A percentile compares a stretch with the other conserved stretches of the same genome.
phyloP scores from a whole-genome alignment of 2,797 vertebrate species.

The Gymnocypris eckloni region DNA sequence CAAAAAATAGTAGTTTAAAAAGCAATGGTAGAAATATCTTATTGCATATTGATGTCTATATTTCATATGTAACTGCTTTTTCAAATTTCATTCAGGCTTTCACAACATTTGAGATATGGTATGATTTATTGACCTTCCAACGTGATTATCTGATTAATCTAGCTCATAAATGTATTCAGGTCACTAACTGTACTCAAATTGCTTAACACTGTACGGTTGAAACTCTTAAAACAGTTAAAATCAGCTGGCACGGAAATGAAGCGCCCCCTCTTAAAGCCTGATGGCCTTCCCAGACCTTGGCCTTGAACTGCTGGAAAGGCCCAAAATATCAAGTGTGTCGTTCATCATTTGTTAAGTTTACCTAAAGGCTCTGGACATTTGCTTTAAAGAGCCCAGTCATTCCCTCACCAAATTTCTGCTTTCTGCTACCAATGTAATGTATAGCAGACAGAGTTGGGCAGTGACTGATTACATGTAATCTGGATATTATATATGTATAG shows the following conservation, averaged over 20 bases:
- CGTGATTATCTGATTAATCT: background rate
- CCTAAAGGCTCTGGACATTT: conserved; percentile 14
- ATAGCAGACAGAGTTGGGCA: background rate
- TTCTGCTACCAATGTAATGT: background rate
- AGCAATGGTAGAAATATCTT: background rate
- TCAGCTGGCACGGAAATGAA: conserved; percentile 32
- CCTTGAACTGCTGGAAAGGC: conserved; percentile 29
- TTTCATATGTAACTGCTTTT: background rate
- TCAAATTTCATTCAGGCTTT: background rate
- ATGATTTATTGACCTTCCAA: background rate
- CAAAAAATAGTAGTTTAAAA: background rate
- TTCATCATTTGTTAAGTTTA: conserved; percentile 35
- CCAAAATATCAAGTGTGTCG: conserved; percentile 49
- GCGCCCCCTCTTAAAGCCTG: conserved; percentile 5
- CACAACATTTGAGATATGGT: background rate
- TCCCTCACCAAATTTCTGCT: conserved; percentile 31
- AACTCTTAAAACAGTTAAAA: conserved; percentile 17
- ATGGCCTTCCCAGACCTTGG: conserved; percentile 45
- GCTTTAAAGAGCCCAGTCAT: background rate
- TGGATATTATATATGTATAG: no score
- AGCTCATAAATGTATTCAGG: background rate
- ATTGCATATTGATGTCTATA: background rate
- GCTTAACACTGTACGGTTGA: background rate
- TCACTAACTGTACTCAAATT: background rate
- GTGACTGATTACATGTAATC: no score